Conservation (phyloP, 2,113 vertebrate genomes). For the Haemorhous mexicanus region DNA sequence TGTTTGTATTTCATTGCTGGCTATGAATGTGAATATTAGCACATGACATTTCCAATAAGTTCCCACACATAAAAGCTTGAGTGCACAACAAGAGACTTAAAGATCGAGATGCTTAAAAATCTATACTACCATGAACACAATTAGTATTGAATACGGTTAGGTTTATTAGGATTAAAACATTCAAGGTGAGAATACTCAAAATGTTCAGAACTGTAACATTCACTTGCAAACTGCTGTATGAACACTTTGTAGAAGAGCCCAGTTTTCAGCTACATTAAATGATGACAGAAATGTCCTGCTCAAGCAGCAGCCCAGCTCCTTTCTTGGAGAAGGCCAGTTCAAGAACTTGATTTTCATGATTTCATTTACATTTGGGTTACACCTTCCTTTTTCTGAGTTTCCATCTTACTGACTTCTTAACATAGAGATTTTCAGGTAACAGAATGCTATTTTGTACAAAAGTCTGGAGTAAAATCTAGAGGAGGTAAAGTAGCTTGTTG, state of each 20-base stretch:
- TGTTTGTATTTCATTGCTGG: not conserved
- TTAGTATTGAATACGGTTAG: not conserved
- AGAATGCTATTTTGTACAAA: not conserved
- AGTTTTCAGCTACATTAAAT: not conserved
- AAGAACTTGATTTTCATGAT: not conserved
- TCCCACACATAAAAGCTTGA: not conserved
- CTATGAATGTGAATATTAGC: not conserved
- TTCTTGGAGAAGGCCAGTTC: not conserved
- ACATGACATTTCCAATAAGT: not conserved
- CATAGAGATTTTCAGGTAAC: not conserved
- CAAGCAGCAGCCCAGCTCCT: not conserved
- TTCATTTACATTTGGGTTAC: not conserved
- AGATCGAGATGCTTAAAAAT: not conserved
- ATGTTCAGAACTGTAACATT: not conserved
- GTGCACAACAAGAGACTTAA: not conserved
- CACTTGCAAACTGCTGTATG: not conserved
- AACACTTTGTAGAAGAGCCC: rapidly evolving
- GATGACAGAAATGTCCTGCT: not conserved
- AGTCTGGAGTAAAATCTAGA: not conserved
- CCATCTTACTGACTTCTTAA: not conserved
- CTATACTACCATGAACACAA: not conserved
- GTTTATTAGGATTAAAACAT: not conserved
- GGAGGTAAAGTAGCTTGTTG: not conserved
- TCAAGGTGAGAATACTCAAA: not conserved
- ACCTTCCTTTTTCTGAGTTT: not conserved